A percentile compares a stretch with the other conserved stretches of the same genome.
Conservation (phyloP, 2,113 vertebrate genomes). For the Bubo bubo region DNA sequence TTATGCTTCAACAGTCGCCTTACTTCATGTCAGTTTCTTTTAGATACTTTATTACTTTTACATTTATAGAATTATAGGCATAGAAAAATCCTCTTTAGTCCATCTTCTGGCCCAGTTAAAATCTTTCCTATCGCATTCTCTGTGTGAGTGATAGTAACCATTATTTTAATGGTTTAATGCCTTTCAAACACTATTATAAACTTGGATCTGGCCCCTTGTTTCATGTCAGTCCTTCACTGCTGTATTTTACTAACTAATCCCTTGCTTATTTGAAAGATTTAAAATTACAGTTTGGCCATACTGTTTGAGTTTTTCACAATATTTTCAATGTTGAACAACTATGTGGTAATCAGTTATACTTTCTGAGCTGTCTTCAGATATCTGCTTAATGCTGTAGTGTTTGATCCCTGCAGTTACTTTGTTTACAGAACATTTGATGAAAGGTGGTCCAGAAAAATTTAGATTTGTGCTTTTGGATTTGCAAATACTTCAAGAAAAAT, state of each 20-base stretch:
- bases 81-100: neutral
- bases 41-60: neutral
- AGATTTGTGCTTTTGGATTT: neutral
- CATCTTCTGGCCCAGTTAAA: neutral
- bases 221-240: neutral
- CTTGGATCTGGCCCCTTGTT: neutral
- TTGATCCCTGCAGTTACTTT: neutral
- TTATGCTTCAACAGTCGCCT: neutral
- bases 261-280: neutral
- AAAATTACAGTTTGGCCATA: neutral
- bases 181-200: neutral
- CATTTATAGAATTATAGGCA: neutral
- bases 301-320: neutral
- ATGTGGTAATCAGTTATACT: neutral
- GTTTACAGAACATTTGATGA: neutral
- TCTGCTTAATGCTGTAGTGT: neutral
- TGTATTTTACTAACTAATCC: neutral
- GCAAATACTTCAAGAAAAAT: neutral
- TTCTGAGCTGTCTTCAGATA: neutral
- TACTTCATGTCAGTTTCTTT: neutral
- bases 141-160: neutral
- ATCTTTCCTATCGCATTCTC: neutral
- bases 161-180: neutral
- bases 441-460: neutral
- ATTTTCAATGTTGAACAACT: neutral